Conservation (phyloP, 2,797 vertebrate species). For the Falco novaeseelandiae region DNA sequence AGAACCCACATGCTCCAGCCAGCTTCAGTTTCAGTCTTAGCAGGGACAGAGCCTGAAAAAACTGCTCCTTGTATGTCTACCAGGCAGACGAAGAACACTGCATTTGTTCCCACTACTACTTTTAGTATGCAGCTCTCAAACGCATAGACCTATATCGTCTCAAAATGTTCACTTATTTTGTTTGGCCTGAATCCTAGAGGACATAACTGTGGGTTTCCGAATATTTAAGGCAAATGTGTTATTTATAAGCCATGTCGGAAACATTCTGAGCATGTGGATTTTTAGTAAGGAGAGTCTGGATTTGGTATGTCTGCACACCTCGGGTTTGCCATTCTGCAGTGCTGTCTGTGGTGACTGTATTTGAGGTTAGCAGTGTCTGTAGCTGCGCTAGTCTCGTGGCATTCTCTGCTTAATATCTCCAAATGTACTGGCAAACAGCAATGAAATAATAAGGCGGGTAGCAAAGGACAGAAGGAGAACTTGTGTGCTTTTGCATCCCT, state of each 20-base stretch:
- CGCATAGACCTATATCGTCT: neutral
- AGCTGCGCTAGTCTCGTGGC: neutral
- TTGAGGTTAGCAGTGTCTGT: neutral
- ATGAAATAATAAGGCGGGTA: neutral
- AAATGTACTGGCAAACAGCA: neutral
- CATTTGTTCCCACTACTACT: neutral
- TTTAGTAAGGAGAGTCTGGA: constrained; percentile 31
- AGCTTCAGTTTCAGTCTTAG: neutral
- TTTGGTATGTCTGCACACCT: neutral
- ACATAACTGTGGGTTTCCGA: constrained; percentile 64
- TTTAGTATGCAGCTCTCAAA: constrained; percentile 6
- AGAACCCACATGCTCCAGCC: neutral
- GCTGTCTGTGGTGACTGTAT: neutral
- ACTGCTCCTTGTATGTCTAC: neutral
- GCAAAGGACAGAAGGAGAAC: neutral
- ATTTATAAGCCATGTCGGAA: constrained; percentile 61
- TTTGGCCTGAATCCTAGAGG: constrained; percentile 53
- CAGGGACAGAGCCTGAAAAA: neutral
- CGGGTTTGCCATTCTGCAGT: neutral
- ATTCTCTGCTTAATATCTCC: neutral
- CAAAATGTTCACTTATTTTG: constrained; percentile 19
- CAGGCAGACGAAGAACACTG: neutral
- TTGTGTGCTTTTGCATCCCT: neutral
- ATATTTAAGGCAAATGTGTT: constrained; percentile 62
- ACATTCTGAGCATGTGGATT: constrained; percentile 50